Evolutionary conservation across 1,140 invertebrate species (phyloP).

Genomic region (Solenopsis invicta): DNA sequence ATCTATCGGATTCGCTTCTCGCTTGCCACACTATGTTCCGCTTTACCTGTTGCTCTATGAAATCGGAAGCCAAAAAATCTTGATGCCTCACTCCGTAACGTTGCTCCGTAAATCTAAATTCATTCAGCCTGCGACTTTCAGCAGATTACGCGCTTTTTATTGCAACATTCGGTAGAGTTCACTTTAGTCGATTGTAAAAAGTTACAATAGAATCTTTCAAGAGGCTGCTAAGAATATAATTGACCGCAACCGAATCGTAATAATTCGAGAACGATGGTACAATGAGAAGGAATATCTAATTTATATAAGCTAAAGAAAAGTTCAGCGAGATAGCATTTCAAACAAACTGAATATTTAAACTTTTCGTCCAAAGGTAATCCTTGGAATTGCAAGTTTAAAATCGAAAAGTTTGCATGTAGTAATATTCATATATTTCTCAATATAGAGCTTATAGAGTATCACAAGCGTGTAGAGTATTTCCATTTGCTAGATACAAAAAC

Average conservation of each 20-base stretch:
- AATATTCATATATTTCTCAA: not conserved
- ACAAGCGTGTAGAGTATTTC: not conserved
- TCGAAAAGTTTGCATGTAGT: slow-evolving; percentile 9
- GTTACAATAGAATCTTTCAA: not conserved
- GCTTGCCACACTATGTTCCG: slow-evolving; percentile 32
- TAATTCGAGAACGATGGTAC: not conserved
- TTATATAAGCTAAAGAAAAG: not conserved
- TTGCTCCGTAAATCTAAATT: slow-evolving; percentile 14
- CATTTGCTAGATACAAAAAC: not conserved
- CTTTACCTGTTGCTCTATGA: slow-evolving; percentile 63
- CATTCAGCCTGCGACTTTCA: not conserved
- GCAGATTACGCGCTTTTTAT: not conserved
- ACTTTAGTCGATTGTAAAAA: not conserved
- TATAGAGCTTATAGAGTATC: not conserved
- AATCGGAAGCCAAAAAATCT: slow-evolving; percentile 61
- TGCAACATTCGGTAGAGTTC: not conserved
- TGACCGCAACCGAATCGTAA: not conserved
- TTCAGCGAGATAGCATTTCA: not conserved
- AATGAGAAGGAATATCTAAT: not conserved
- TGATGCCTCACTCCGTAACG: not conserved
- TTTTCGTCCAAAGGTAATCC: slow-evolving; percentile 20
- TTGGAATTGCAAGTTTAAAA: not conserved
- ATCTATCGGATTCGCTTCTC: slow-evolving; percentile 37
- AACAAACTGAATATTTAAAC: slow-evolving; percentile 6
- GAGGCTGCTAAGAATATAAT: not conserved